Evolutionary conservation across 2,888 invertebrate species (phyloP).

Genomic region (Drosophila mimica): DNA sequence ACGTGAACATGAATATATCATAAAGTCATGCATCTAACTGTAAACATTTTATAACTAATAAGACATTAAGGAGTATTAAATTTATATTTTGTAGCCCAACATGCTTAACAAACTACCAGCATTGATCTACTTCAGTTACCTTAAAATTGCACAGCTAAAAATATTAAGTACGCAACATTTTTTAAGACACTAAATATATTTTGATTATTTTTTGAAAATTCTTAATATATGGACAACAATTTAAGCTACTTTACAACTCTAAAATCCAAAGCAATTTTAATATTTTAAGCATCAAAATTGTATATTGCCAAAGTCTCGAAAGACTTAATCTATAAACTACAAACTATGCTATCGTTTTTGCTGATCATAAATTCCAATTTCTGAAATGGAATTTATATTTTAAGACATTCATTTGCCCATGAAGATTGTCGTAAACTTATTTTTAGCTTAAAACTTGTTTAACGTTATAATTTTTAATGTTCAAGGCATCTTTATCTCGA

Average conservation of each 20-base stretch:
- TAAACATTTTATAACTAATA: slow-evolving; percentile 8
- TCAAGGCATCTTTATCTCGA: neutral
- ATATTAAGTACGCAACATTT: neutral
- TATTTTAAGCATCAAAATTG: neutral
- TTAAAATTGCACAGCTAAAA: neutral
- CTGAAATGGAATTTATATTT: slow-evolving; percentile 1
- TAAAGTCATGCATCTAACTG: slow-evolving; percentile 37
- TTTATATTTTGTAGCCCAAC: neutral
- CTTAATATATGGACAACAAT: neutral
- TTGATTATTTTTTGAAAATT: neutral
- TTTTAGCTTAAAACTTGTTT: neutral
- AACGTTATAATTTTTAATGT: neutral
- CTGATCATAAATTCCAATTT: neutral
- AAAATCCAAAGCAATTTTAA: neutral
- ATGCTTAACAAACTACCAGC: neutral
- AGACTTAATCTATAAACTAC: neutral
- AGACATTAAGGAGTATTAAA: neutral
- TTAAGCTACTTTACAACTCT: neutral
- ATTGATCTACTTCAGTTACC: neutral
- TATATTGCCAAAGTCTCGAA: neutral
- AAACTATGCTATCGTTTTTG: neutral
- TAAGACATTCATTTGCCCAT: neutral
- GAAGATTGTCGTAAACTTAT: neutral
- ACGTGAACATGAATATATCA: slow-evolving; percentile 51
- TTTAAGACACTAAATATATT: neutral